phyloP scores from a whole-genome alignment of 2,797 vertebrate genomes.

The Pseudomugil tenellus region DNA sequence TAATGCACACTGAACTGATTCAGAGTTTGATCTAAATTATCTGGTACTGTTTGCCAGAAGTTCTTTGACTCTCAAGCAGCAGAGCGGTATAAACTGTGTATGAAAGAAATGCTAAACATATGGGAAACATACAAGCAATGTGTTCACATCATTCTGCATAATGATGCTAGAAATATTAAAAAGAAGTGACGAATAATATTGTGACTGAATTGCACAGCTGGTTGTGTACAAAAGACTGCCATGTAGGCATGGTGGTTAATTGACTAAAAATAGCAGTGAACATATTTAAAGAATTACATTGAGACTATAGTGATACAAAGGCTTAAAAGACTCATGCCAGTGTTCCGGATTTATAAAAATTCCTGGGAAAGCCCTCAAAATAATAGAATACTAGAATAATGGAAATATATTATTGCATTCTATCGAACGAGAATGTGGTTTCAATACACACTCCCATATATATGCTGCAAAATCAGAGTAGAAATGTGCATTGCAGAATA shows the following conservation, averaged over 20 bases:
- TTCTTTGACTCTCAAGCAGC: neutral
- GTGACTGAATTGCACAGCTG: neutral
- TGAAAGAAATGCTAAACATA: neutral
- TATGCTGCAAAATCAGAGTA: too few relatives aligned
- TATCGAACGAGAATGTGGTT: neutral
- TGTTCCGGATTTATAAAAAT: neutral
- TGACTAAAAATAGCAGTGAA: neutral
- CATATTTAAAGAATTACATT: neutral
- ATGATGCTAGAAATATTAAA: neutral
- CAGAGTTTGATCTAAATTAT: neutral
- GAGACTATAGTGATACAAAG: neutral
- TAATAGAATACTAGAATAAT: neutral
- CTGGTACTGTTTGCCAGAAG: neutral
- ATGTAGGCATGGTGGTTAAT: neutral
- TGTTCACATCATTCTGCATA: neutral
- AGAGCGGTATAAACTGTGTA: neutral
- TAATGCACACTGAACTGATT: neutral
- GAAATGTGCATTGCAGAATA: neutral
- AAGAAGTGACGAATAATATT: neutral
- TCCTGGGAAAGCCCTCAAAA: neutral
- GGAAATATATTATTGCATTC: neutral
- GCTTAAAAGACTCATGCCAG: neutral
- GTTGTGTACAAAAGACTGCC: neutral
- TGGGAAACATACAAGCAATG: neutral
- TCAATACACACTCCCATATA: neutral